Percentiles rank a stretch among this genome's conserved stretches.
These are phyloP conservation scores for Mactra quadrangularis DNA, from an alignment of 1,140 invertebrate species.

Conservation along the genomic window DNA sequence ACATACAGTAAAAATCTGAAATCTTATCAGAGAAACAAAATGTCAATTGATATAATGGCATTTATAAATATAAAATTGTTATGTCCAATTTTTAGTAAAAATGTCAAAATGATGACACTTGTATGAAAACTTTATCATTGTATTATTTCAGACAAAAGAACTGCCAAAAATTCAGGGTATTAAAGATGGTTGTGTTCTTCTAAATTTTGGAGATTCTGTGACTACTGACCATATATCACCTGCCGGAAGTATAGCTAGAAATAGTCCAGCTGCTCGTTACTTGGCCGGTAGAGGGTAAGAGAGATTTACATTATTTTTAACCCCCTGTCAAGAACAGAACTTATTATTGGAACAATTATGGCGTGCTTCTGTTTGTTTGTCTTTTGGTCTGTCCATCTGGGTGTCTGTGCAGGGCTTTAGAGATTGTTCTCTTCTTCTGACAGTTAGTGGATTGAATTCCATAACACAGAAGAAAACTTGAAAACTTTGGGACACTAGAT, in stretches of 20 bases:
- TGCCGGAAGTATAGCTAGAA: slow-evolving; percentile 97
- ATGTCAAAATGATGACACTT: too few relatives aligned
- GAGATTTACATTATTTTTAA: not conserved
- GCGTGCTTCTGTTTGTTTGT: not conserved
- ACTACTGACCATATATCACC: slow-evolving; percentile 99
- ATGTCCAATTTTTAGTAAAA: too few relatives aligned
- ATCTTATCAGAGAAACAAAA: too few relatives aligned
- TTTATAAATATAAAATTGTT: too few relatives aligned
- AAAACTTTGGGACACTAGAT: too few relatives aligned
- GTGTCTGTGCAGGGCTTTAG: not conserved
- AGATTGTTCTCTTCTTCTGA: too few relatives aligned
- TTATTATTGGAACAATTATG: not conserved
- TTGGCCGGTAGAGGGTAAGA: slow-evolving; percentile 87
- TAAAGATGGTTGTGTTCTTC: slow-evolving; percentile 89
- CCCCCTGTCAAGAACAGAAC: not conserved
- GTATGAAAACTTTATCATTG: too few relatives aligned
- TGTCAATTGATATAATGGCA: too few relatives aligned
- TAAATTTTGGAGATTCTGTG: slow-evolving; percentile 96
- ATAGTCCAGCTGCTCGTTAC: slow-evolving; percentile 96
- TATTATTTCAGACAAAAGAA: slow-evolving; percentile 83
- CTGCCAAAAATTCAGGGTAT: slow-evolving; percentile 82
- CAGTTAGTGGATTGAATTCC: too few relatives aligned
- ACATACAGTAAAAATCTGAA: too few relatives aligned
- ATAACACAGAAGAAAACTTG: too few relatives aligned
- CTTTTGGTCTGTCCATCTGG: not conserved